A percentile compares a stretch with the other conserved stretches of the same genome.
Evolutionary conservation across 2,797 vertebrate genomes (phyloP).

Genomic region (Lateolabrax maculatus): DNA sequence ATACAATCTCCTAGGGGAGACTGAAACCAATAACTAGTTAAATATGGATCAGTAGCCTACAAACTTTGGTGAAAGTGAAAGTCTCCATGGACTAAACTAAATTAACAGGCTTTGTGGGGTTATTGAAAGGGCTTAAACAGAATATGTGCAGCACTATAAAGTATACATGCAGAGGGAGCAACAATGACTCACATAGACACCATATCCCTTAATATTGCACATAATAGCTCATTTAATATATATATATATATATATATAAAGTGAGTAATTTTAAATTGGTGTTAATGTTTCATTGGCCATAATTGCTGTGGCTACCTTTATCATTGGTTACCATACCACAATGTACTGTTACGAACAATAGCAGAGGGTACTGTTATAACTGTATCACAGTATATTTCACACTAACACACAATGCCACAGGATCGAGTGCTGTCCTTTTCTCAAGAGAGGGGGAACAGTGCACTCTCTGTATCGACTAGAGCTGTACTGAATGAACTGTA

Average conservation of each 20-base stretch:
- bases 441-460: conserved; percentile 55
- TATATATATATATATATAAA: too few relatives aligned
- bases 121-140: conserved; percentile 37
- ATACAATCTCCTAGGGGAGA: conserved; percentile 57
- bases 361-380: background rate
- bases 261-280: conserved; percentile 16
- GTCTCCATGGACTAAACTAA: conserved; percentile 66
- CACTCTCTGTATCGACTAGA: conserved; percentile 70
- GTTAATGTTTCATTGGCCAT: conserved; percentile 40
- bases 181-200: conserved; percentile 30
- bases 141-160: conserved; percentile 27
- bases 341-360: conserved; percentile 4
- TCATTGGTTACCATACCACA: conserved; percentile 5
- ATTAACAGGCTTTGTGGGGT: conserved; percentile 66
- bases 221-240: conserved; percentile 31
- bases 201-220: conserved; percentile 33
- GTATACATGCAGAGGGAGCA: conserved; percentile 31
- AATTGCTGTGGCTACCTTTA: conserved; percentile 15
- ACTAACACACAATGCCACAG: conserved; percentile 13
- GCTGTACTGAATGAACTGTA: conserved; percentile 83
- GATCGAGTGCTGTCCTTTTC: conserved; percentile 26
- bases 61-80: conserved; percentile 67
- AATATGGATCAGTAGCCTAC: conserved; percentile 77
- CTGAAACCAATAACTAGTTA: conserved; percentile 75
- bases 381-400: conserved; percentile 31